Evolutionary conservation across 2,797 vertebrate genomes (phyloP).

Genomic region (Decapterus maruadsi): DNA sequence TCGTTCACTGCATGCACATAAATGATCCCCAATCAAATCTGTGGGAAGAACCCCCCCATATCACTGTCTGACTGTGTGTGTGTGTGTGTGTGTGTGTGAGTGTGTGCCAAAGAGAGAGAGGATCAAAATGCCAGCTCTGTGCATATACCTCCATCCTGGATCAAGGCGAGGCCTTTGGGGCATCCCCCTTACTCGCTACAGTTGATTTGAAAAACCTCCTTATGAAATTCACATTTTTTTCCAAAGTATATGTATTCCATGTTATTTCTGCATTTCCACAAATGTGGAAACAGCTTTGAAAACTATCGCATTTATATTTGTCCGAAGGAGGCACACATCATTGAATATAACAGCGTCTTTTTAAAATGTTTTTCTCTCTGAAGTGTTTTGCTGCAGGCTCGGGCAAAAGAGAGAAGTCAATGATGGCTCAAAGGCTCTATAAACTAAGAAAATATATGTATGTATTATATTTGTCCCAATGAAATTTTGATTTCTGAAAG

Average conservation of each 20-base stretch:
- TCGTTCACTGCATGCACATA: constrained; percentile 68
- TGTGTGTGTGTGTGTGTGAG: constrained; percentile 20
- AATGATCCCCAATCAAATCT: constrained; percentile 77
- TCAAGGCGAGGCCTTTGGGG: constrained; percentile 81
- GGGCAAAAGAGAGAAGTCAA: constrained; percentile 11
- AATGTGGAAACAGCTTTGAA: constrained; percentile 75
- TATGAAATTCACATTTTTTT: constrained; percentile 75
- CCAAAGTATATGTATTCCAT: constrained; percentile 65
- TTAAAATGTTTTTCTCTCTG: constrained; percentile 50
- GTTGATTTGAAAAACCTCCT: constrained; percentile 75
- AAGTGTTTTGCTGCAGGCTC: constrained; percentile 39
- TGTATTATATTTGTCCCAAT: constrained; percentile 13
- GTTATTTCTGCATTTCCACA: constrained; percentile 75
- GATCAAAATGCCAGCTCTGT: constrained; percentile 71
- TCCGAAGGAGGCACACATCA: constrained; percentile 57
- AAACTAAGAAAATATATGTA: not conserved
- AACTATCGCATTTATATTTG: constrained; percentile 64
- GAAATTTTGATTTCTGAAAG: not conserved
- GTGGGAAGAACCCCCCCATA: constrained; percentile 66
- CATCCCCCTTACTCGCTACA: constrained; percentile 56
- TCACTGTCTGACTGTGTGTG: constrained; percentile 49
- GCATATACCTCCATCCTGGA: constrained; percentile 72
- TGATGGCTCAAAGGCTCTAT: constrained; percentile 32
- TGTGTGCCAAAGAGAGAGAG: constrained; percentile 1
- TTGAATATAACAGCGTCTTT: constrained; percentile 62